A percentile compares a stretch with the other conserved stretches of the same genome.
These are phyloP conservation scores for Aspidiotus rigidus DNA, from an alignment of 2,888 invertebrate genomes.

Conservation along the genomic window DNA sequence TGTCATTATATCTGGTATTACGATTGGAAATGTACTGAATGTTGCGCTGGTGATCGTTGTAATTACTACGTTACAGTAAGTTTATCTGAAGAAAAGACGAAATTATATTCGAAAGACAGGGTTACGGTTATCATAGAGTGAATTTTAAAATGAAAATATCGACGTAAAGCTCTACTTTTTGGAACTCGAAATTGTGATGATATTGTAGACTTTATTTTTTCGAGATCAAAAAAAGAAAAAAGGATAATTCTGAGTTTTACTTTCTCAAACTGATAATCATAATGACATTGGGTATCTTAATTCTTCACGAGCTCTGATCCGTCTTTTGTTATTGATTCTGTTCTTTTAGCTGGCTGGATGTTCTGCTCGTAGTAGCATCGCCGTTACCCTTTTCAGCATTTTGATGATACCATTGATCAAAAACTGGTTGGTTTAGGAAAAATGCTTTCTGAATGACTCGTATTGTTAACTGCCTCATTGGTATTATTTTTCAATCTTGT, in stretches of 20 bases:
- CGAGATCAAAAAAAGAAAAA: no score
- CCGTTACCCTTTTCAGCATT: conserved; percentile 1
- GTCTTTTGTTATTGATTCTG: background rate
- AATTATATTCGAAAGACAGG: no score
- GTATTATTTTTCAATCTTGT: no score
- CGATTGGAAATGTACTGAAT: conserved; percentile 93
- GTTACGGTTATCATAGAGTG: background rate
- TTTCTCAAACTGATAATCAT: background rate
- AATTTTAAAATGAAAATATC: background rate
- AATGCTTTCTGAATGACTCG: no score
- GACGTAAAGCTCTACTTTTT: background rate
- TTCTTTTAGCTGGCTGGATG: conserved; percentile 20
- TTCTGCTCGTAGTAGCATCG: conserved; percentile 8
- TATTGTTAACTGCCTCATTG: no score
- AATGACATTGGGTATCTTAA: no score
- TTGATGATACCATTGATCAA: conserved; percentile 5
- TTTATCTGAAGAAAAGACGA: background rate
- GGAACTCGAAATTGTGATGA: background rate
- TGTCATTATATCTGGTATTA: conserved; percentile 91
- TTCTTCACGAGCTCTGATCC: no score
- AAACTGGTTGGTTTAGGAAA: background rate
- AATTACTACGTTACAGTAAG: conserved; percentile 92
- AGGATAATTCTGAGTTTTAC: background rate
- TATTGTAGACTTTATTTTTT: background rate
- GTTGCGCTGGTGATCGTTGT: conserved; percentile 90